Evolutionary conservation across 2,888 invertebrate species (phyloP), one percentile per base, ranked within the genome.

Genomic region (Eristalis tenax): DNA sequence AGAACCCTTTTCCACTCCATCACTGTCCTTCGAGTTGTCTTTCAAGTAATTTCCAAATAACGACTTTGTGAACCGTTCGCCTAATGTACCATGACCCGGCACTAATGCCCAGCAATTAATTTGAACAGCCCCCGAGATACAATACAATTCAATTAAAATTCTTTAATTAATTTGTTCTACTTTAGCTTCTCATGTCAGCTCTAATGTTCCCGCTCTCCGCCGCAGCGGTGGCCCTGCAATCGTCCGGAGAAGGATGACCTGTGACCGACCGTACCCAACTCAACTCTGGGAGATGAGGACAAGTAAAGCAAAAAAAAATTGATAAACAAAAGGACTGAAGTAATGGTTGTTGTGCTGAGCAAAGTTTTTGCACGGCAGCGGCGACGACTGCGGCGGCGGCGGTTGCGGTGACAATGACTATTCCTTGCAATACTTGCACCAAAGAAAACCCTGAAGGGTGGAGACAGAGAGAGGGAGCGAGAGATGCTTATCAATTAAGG

Each of bases 401-500:
- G 38, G 18, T 18, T 57, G 38, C 66, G 38, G 38, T 38, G 38
- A 8, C 38, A 38, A 13, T 38, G 38, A 38, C 38, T 38, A 38
- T 32, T 64, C 64, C 26, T 59, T 18, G 38, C 57, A 75, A 65
- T 76, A 43, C 65, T 64, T 22, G 32, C 65, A 75, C 57, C 57
- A 1, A 28, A 26, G 61, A 32, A 35, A 57, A 13, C 65, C 56
- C 56, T 66, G 59, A 32, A 59, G 26, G 59, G 59, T 11, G 11
- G 5, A 10, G 26, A 2, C 8, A 5, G 32, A 32, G 57, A 57
- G 57, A 8, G 11, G 10, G 59, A 59, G 59, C 26, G 26, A 77
- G 73, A 85, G 85, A 85, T 85, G 69, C 85, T 85, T 85, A 85
- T 85, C 85, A 85, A 85, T 85, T 85, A 82, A 74, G 71, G 59